Evolutionary conservation across 2,797 vertebrate species (phyloP).

Genomic region (Enteromius radiatus): DNA sequence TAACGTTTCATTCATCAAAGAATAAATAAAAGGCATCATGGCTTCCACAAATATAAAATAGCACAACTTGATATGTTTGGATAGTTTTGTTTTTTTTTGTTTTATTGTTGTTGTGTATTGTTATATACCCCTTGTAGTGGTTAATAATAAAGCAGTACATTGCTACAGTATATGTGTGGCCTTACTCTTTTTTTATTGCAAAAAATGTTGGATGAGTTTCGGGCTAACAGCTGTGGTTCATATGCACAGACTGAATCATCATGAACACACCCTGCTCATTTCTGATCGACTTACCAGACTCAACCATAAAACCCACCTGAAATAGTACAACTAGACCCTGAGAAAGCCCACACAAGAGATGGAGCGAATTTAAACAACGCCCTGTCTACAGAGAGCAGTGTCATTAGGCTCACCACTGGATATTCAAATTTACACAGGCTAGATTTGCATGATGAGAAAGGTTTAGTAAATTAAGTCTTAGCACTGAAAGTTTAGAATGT

Average conservation of each 20-base stretch:
- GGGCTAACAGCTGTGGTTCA: conserved; percentile 22
- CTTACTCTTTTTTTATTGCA: not conserved
- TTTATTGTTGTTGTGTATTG: too few species aligned
- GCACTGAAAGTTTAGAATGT: not conserved
- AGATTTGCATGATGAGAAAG: not conserved
- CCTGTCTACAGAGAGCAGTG: not conserved
- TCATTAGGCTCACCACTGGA: not conserved
- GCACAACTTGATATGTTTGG: not conserved
- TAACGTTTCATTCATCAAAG: not conserved
- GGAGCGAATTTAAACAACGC: not conserved
- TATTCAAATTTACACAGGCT: not conserved
- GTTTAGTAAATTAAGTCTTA: not conserved
- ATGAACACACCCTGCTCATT: conserved; percentile 1
- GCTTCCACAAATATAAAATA: not conserved
- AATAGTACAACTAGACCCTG: not conserved
- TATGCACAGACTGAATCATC: conserved; percentile 10
- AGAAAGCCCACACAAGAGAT: not conserved
- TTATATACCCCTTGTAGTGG: too few species aligned
- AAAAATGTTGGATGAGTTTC: not conserved
- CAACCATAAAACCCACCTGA: conserved; percentile 6
- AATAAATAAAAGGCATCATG: not conserved
- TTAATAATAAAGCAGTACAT: not conserved
- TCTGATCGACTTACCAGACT: conserved; percentile 4
- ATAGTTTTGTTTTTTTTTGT: too few species aligned
- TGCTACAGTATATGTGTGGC: not conserved